Conservation (phyloP, 2,113 vertebrate genomes). For the Protobothrops flavoviridis region DNA sequence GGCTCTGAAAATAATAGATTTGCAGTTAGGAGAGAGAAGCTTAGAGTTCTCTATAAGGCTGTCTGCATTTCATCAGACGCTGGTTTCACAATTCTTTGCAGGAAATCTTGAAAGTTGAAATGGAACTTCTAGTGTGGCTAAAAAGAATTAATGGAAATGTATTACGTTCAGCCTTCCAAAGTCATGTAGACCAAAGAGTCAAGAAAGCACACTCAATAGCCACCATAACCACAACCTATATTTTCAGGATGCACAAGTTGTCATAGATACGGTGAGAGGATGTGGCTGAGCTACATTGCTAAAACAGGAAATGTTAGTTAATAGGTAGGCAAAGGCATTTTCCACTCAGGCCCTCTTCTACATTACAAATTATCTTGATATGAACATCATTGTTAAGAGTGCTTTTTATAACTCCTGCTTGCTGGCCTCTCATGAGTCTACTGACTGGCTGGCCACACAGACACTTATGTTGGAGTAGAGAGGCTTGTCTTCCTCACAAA, state of each 20-base stretch:
- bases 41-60: background rate
- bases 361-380: background rate
- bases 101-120: background rate
- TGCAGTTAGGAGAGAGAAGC: background rate
- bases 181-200: background rate
- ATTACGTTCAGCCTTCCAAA: background rate
- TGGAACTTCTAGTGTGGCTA: background rate
- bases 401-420: background rate
- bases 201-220: slow-evolving; percentile 1
- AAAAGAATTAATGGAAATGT: background rate
- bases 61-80: background rate
- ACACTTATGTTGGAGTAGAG: background rate
- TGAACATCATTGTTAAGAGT: background rate
- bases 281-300: slow-evolving; percentile 27
- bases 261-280: slow-evolving; percentile 41
- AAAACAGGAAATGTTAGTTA: slow-evolving; percentile 26
- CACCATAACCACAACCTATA: background rate
- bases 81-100: background rate
- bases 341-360: background rate
- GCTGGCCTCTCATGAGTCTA: background rate
- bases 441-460: background rate
- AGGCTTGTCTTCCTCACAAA: background rate
- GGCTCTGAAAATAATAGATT: background rate
- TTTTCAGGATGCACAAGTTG: slow-evolving; percentile 23
- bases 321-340: background rate